phyloP scores from a whole-genome alignment of 2,888 invertebrate species.

The Oegoconia quadripuncta region DNA sequence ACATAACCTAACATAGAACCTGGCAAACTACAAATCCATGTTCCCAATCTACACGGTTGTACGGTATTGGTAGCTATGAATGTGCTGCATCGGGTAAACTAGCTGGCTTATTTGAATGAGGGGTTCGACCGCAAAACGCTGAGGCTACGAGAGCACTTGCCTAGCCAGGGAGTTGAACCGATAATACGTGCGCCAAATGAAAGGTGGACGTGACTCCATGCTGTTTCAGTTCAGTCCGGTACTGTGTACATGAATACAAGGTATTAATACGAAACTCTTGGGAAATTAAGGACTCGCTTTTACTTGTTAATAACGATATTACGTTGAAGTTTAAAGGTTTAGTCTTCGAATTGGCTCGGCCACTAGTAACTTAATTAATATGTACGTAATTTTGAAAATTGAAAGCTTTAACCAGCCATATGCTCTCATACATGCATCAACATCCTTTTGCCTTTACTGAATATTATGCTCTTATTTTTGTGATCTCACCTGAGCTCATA shows the following conservation, averaged over 20 bases:
- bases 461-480: no score
- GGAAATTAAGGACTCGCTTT: not conserved
- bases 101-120: conserved; percentile 46
- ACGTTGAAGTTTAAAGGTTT: no score
- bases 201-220: conserved; percentile 35
- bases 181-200: conserved; percentile 40
- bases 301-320: no score
- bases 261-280: conserved; percentile 1
- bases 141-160: conserved; percentile 35
- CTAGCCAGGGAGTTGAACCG: conserved; percentile 25
- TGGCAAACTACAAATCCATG: no score
- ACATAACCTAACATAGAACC: no score
- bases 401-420: no score
- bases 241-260: conserved; percentile 3
- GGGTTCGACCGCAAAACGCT: conserved; percentile 42
- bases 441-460: no score
- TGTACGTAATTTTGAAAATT: no score
- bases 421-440: no score
- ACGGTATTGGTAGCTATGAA: conserved; percentile 2
- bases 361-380: no score
- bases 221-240: conserved; percentile 1
- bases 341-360: no score
- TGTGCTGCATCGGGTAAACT: conserved; percentile 29
- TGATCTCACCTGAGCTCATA: no score
- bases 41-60: not conserved